Evolutionary conservation across 2,888 invertebrate species (phyloP), one percentile per base, ranked within the genome.

Genomic region (Nemoura dubitans): DNA sequence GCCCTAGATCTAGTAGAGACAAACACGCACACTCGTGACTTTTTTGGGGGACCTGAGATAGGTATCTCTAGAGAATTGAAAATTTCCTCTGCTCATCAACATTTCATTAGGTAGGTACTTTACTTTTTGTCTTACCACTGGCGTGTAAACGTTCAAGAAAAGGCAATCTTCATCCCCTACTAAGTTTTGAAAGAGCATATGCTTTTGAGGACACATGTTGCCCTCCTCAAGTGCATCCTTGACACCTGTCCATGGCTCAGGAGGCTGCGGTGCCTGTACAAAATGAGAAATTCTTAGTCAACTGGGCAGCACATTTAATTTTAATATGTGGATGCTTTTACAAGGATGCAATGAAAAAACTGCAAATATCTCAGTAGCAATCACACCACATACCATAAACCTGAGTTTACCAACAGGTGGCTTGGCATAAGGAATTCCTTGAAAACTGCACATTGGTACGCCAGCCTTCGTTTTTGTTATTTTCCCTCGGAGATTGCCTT

Each of bases 141-240:
- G 92, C 21, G 91, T 90, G 89, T 91, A 92, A 21, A 93, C 91
- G 89, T 93, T 93, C 85, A 93, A 89, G 88, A 91, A 92, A 0
- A 93, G 90, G 88, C 92, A 93, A 88, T 93, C 92, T 88, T 93
- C 92, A 81, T 88, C 87, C 0, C 91, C 91, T 16, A 81, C 25
- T 6, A 43, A 30, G 10, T 42, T 0, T 21, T 81, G 29, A 7
- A 1, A 29, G 10, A 76, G 28, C 80, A 59, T 78, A 83, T 90
- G 89, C 30, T 90, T 90, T 88, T 92, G 92, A 0, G 92, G 91
- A 88, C 92, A 92, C 0, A 94, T 85, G 90, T 95, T 89, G 89
- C 90, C 90, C 89, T 91, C 91, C 85, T 90, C 90, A 6, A 92
- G 92, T 7, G 93, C 93, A 90, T 93, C 92, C 90, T 92, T 92